Percentiles rank a stretch among this genome's conserved stretches.
phyloP scores from a whole-genome alignment of 2,888 invertebrate genomes.

The Lithodes maja region DNA sequence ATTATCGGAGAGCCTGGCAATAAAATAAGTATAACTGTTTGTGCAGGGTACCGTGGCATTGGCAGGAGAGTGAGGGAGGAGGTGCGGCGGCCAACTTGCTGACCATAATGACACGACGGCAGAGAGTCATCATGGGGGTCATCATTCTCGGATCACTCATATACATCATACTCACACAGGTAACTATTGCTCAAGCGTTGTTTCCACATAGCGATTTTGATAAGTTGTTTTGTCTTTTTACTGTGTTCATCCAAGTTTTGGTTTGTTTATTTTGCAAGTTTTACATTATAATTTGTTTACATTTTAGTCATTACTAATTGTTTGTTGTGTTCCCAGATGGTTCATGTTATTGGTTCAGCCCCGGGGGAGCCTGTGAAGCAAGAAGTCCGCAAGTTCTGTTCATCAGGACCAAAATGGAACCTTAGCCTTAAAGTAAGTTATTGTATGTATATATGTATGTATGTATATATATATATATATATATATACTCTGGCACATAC shows the following conservation, averaged over 20 bases:
- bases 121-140: conserved; percentile 56
- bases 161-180: conserved; percentile 61
- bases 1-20: no score
- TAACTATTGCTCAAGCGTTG: background rate
- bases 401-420: conserved; percentile 36
- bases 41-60: no score
- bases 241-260: no score
- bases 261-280: no score
- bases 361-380: conserved; percentile 56
- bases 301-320: no score
- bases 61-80: no score
- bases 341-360: conserved; percentile 36
- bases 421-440: conserved; percentile 33
- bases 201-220: no score
- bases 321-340: conserved; percentile 17
- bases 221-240: no score
- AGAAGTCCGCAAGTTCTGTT: conserved; percentile 56
- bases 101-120: conserved; percentile 41
- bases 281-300: no score
- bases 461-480: background rate
- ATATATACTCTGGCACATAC: background rate
- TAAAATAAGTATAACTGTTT: no score
- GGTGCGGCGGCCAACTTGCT: background rate
- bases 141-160: conserved; percentile 57
- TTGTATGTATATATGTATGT: background rate